A percentile compares a stretch with the other conserved stretches of the same genome.
Conservation (phyloP, 2,888 invertebrate genomes). For the Rhagium mordax region DNA sequence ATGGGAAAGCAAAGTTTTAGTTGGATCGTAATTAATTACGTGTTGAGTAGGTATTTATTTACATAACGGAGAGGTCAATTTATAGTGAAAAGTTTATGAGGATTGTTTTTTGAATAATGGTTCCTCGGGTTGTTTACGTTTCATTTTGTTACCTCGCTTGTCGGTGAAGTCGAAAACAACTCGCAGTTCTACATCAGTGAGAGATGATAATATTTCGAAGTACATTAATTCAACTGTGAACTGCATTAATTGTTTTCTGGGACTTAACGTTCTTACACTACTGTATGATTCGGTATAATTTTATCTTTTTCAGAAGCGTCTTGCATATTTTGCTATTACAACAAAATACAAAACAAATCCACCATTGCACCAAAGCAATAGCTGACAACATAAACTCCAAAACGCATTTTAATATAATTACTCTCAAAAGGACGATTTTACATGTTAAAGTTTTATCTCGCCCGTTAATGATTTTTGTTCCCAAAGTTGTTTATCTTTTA, state of each 20-base stretch:
- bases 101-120: not conserved
- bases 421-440: slow-evolving; percentile 11
- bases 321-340: no score
- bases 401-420: not conserved
- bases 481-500: slow-evolving; percentile 26
- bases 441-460: slow-evolving; percentile 27
- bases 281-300: no score
- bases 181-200: no score
- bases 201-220: no score
- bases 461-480: slow-evolving; percentile 20
- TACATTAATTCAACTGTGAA: no score
- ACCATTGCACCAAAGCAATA: no score
- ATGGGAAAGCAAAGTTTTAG: not conserved
- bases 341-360: not conserved
- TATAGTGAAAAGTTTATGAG: not conserved
- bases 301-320: no score
- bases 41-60: not conserved
- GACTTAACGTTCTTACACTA: no score
- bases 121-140: not conserved
- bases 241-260: no score
- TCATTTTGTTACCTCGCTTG: not conserved
- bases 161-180: no score
- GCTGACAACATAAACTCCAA: no score
- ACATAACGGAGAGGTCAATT: not conserved
- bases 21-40: not conserved